phyloP scores from a whole-genome alignment of 2,888 invertebrate species.

The Parelbella ahira region DNA sequence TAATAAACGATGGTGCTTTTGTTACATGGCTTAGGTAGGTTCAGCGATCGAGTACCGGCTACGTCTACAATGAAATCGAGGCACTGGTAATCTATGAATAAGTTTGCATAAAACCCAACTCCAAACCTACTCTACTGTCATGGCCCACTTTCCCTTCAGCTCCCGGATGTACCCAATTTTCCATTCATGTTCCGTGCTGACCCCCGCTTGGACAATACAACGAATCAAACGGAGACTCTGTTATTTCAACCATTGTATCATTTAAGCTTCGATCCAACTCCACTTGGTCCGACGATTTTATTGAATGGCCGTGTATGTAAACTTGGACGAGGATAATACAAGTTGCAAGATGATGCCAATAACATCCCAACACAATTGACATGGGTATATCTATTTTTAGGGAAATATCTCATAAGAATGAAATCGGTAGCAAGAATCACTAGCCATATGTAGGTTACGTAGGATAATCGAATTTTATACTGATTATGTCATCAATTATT shows the following conservation, averaged over 20 bases:
- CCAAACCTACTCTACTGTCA: slow-evolving; percentile 17
- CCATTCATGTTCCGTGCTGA: slow-evolving; percentile 29
- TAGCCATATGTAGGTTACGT: too few relatives aligned
- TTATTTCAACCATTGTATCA: slow-evolving; percentile 24
- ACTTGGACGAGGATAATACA: too few relatives aligned
- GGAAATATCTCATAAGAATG: too few relatives aligned
- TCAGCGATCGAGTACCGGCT: slow-evolving; percentile 1
- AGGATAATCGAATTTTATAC: too few relatives aligned
- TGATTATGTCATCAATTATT: too few relatives aligned
- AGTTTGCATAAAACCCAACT: slow-evolving; percentile 18
- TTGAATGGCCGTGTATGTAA: too few relatives aligned
- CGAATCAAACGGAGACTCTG: slow-evolving; percentile 39
- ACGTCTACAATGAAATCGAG: slow-evolving; percentile 8
- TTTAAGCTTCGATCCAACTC: not conserved
- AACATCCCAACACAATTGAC: too few relatives aligned
- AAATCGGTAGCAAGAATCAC: too few relatives aligned
- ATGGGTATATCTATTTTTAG: too few relatives aligned
- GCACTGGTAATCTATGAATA: slow-evolving; percentile 13
- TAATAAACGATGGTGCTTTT: not conserved
- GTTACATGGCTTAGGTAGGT: slow-evolving; percentile 9
- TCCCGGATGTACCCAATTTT: slow-evolving; percentile 34
- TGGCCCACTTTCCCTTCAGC: slow-evolving; percentile 28
- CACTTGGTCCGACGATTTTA: too few relatives aligned
- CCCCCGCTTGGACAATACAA: slow-evolving; percentile 38
- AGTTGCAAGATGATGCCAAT: too few relatives aligned